A percentile compares a stretch with the other conserved stretches of the same genome.
Evolutionary conservation across 2,113 vertebrate genomes (phyloP).

Genomic region (Oryzias javanicus): DNA sequence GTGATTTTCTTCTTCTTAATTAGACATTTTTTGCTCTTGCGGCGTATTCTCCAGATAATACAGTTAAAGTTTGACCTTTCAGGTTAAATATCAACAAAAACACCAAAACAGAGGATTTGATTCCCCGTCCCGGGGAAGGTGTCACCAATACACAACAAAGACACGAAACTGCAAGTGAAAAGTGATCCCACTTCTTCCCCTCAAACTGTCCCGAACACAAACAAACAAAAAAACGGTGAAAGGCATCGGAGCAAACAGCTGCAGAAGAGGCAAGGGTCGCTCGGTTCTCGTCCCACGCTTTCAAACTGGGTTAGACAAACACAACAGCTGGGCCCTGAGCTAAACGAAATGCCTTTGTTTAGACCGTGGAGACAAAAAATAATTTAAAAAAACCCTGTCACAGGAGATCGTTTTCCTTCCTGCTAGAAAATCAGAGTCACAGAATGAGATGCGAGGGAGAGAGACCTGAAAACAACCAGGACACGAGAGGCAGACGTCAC

Average conservation of each 20-base stretch:
- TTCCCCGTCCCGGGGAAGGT: constrained; percentile 10
- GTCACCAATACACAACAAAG: constrained; percentile 2
- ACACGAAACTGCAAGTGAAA: not conserved
- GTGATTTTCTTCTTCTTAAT: too few relatives aligned
- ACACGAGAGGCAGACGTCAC: constrained; percentile 17
- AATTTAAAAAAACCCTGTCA: constrained; percentile 12
- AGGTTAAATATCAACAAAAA: constrained; percentile 34
- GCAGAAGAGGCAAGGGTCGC: constrained; percentile 26
- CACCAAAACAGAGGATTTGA: not conserved
- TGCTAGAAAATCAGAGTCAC: constrained; percentile 14
- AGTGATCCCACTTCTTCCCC: constrained; percentile 1
- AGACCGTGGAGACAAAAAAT: not conserved
- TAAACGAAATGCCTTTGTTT: constrained; percentile 43
- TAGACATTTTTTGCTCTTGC: too few relatives aligned
- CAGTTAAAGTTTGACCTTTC: constrained; percentile 29
- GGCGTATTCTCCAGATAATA: too few relatives aligned
- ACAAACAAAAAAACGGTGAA: not conserved
- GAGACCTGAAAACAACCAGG: constrained; percentile 15
- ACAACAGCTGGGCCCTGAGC: constrained; percentile 54
- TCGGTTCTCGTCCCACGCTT: constrained; percentile 36
- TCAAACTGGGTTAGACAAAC: constrained; percentile 59
- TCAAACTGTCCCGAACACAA: not conserved
- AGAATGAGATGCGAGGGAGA: constrained; percentile 8
- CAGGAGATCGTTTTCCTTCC: constrained; percentile 27
- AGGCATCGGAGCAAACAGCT: constrained; percentile 47